A percentile compares a stretch with the other conserved stretches of the same genome.
Evolutionary conservation across 2,888 invertebrate species (phyloP).

Genomic region (Yponomeuta malinellus): DNA sequence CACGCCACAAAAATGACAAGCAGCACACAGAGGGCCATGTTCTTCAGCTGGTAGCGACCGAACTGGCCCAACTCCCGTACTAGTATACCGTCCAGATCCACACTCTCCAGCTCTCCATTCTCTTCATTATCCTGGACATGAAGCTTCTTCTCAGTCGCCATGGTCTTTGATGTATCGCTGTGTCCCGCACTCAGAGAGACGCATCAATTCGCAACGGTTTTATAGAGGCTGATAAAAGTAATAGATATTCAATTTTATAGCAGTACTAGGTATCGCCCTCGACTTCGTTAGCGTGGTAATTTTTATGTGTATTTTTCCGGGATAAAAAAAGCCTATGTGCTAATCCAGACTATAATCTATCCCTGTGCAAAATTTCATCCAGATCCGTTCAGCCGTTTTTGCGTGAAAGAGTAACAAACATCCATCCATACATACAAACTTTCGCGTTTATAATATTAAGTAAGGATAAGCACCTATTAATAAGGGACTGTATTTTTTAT

Average conservation of each 20-base stretch:
- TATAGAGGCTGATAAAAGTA: background rate
- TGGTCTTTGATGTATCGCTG: background rate
- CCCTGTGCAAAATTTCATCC: too few species aligned
- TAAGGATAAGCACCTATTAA: background rate
- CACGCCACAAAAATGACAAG: conserved; percentile 46
- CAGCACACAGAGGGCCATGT: conserved; percentile 32
- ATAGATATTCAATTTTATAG: background rate
- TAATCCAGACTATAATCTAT: too few species aligned
- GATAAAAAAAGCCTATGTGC: too few species aligned
- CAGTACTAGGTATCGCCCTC: background rate
- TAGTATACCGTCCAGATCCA: conserved; percentile 50
- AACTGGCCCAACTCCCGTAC: conserved; percentile 58
- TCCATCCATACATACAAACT: too few species aligned
- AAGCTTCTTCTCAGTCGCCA: background rate
- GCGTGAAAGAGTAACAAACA: too few species aligned
- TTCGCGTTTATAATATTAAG: too few species aligned
- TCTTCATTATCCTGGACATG: conserved; percentile 4
- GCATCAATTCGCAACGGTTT: background rate
- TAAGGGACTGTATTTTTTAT: background rate
- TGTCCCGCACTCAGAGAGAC: too few species aligned
- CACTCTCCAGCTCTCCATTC: conserved; percentile 16
- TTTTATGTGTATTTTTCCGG: too few species aligned
- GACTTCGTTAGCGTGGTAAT: too few species aligned
- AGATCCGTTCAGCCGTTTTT: too few species aligned
- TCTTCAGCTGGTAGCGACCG: conserved; percentile 47